phyloP scores from a whole-genome alignment of 2,888 invertebrate genomes.

The Dynastes hyllus region DNA sequence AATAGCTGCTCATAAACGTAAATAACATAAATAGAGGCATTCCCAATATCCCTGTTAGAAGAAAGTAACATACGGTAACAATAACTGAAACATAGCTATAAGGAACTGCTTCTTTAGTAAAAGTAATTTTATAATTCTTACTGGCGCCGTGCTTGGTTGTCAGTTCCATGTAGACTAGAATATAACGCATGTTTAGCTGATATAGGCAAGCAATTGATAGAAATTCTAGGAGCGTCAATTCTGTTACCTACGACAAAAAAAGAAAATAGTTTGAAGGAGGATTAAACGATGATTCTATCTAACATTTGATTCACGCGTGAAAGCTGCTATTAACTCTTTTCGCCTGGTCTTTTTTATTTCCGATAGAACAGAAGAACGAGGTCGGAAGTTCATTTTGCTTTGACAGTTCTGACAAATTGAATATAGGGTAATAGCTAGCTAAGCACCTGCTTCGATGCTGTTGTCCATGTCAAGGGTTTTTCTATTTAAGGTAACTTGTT shows the following conservation, averaged over 20 bases:
- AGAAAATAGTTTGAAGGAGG: neutral
- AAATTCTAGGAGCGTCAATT: conserved; percentile 23
- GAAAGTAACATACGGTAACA: conserved; percentile 5
- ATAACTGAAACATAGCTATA: conserved; percentile 34
- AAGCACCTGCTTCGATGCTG: too few relatives aligned
- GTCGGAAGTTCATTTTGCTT: neutral
- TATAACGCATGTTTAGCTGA: conserved; percentile 17
- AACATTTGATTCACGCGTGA: neutral
- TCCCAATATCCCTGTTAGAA: conserved; percentile 46
- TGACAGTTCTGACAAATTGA: neutral
- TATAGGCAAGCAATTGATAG: neutral
- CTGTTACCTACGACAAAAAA: conserved; percentile 1
- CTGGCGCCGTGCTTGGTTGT: conserved; percentile 37
- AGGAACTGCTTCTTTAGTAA: neutral
- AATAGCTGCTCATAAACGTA: conserved; percentile 52
- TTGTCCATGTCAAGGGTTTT: too few relatives aligned
- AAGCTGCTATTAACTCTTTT: neutral
- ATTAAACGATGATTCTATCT: neutral
- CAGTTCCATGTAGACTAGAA: conserved; percentile 35
- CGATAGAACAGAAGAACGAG: neutral
- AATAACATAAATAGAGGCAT: conserved; percentile 47
- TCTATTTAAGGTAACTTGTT: too few relatives aligned
- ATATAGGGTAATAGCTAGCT: too few relatives aligned
- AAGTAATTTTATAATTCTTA: conserved; percentile 10
- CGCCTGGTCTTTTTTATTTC: conserved; percentile 7